These are phyloP conservation scores for Panthera tigris DNA, from an alignment of 2,113 vertebrate species.

Conservation along the genomic window DNA sequence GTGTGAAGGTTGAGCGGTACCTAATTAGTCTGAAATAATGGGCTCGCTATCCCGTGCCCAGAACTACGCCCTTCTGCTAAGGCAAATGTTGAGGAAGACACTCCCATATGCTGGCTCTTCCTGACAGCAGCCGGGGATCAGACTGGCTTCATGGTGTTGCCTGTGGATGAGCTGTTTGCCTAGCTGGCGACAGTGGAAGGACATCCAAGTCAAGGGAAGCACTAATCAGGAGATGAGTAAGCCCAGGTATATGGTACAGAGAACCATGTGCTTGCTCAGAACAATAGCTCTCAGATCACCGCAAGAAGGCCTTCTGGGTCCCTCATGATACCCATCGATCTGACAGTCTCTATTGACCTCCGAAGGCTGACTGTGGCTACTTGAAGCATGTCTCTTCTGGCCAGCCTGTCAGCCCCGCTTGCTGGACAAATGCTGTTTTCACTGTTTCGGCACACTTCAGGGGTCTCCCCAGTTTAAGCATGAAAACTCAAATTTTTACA, in stretches of 20 bases:
- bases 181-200: conserved; percentile 30
- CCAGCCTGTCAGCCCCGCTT: neutral
- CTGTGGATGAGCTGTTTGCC: neutral
- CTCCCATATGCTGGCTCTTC: neutral
- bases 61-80: neutral
- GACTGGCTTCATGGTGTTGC: neutral
- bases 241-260: neutral
- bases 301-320: neutral
- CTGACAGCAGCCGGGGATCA: neutral
- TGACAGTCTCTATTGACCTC: conserved; percentile 50
- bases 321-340: neutral
- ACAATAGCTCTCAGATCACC: neutral
- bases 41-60: neutral
- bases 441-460: neutral
- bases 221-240: conserved; percentile 42
- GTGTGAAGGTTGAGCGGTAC: neutral
- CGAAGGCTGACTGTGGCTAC: conserved; percentile 46
- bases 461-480: neutral
- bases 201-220: neutral
- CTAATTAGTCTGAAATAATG: conserved; percentile 33
- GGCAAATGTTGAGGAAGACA: neutral
- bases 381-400: neutral
- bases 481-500: neutral
- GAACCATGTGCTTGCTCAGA: conserved; percentile 22
- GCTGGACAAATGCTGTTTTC: neutral